phyloP scores from a whole-genome alignment of 2,888 invertebrate genomes.

The Sussaba pulchella region DNA sequence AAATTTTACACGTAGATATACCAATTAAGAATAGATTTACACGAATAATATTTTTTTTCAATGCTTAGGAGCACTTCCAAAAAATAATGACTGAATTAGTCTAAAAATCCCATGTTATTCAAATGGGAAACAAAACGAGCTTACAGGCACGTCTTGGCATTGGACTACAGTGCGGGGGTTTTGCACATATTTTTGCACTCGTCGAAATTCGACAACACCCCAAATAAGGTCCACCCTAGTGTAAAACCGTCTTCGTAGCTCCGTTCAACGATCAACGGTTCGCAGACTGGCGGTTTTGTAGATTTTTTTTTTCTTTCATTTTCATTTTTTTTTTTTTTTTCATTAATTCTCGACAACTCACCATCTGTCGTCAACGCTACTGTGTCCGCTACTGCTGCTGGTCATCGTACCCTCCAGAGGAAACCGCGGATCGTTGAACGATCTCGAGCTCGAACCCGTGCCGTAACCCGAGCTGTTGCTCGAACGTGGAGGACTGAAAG shows the following conservation, averaged over 20 bases:
- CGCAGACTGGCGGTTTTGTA: constrained; percentile 45
- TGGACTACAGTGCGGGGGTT: too few relatives aligned
- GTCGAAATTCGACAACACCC: too few relatives aligned
- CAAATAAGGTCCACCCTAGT: neutral
- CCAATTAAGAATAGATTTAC: too few relatives aligned
- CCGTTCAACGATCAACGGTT: constrained; percentile 67
- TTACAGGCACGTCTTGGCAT: too few relatives aligned
- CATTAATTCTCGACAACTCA: constrained; percentile 75
- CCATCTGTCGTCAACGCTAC: constrained; percentile 88
- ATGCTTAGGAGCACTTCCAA: too few relatives aligned
- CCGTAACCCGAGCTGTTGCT: constrained; percentile 94
- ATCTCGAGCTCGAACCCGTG: constrained; percentile 87
- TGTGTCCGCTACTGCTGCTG: constrained; percentile 88
- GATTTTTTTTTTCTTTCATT: neutral
- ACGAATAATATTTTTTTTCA: too few relatives aligned
- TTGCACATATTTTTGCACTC: neutral
- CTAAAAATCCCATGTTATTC: too few relatives aligned
- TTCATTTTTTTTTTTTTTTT: constrained; percentile 37
- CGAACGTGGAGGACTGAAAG: constrained; percentile 91
- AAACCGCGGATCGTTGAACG: constrained; percentile 83
- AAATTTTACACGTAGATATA: too few relatives aligned
- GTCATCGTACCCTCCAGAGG: constrained; percentile 86
- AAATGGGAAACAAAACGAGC: too few relatives aligned
- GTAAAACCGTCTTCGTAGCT: constrained; percentile 53
- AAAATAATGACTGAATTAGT: too few relatives aligned